Percentiles rank a stretch among this genome's conserved stretches.
phyloP scores from a whole-genome alignment of 2,113 vertebrate genomes.

The Poecilia latipinna region DNA sequence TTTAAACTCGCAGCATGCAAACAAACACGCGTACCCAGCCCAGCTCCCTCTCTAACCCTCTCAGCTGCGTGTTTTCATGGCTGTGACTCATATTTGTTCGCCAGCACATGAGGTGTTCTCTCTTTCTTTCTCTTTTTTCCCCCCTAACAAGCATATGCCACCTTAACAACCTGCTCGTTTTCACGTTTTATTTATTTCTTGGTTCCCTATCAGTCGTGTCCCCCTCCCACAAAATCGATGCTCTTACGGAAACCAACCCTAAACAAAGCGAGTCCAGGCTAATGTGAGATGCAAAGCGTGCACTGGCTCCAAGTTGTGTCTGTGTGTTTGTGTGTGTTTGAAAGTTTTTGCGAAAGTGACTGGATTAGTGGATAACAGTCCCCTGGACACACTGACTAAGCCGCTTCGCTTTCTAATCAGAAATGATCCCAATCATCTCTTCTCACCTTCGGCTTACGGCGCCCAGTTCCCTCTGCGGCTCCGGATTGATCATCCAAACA shows the following conservation, averaged over 20 bases:
- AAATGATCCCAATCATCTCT: slow-evolving; percentile 26
- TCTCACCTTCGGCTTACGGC: slow-evolving; percentile 2
- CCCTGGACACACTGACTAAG: slow-evolving; percentile 5
- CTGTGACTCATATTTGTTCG: slow-evolving; percentile 63
- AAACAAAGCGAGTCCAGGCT: neutral
- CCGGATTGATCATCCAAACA: neutral
- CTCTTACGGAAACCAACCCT: neutral
- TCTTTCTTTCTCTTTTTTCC: neutral
- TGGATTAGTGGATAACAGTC: slow-evolving; percentile 14
- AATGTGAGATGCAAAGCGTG: neutral
- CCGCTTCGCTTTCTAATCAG: slow-evolving; percentile 14
- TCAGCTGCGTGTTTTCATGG: slow-evolving; percentile 46
- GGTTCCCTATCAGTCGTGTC: neutral
- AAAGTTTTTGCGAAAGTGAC: neutral
- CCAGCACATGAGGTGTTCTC: slow-evolving; percentile 44
- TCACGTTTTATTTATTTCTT: neutral
- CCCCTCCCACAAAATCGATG: too few species aligned
- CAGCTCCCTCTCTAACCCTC: slow-evolving; percentile 49
- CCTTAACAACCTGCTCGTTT: slow-evolving; percentile 31
- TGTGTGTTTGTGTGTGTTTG: neutral
- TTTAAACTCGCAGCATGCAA: slow-evolving; percentile 53
- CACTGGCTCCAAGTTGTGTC: neutral
- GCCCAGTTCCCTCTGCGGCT: neutral
- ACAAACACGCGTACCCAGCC: slow-evolving; percentile 29
- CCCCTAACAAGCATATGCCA: slow-evolving; percentile 51